Percentiles rank a stretch among this genome's conserved stretches.
Evolutionary conservation across 2,888 invertebrate species (phyloP).

Genomic region (Polia nebulosa): DNA sequence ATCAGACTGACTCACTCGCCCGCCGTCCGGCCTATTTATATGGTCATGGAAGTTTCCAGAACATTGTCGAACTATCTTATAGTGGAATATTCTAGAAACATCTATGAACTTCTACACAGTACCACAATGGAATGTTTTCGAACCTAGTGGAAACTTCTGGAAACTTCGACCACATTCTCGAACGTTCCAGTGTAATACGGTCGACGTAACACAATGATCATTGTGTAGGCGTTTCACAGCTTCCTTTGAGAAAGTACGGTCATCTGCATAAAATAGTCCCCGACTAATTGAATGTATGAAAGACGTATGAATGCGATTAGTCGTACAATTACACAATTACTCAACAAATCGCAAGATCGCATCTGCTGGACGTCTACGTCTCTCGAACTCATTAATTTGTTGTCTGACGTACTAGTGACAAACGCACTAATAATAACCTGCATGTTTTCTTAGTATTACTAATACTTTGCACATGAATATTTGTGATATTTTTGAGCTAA

Average conservation of each 20-base stretch:
- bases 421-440: conserved; percentile 59
- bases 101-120: no score
- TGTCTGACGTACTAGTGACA: conserved; percentile 59
- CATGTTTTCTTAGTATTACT: conserved; percentile 45
- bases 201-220: no score
- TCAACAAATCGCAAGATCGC: conserved; percentile 64
- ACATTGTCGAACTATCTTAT: no score
- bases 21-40: no score
- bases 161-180: no score
- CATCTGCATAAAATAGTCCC: conserved; percentile 43
- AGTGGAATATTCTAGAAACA: no score
- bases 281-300: conserved; percentile 55
- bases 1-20: no score
- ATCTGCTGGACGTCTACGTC: conserved; percentile 55
- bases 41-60: no score
- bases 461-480: conserved; percentile 41
- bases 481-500: conserved; percentile 31
- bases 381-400: conserved; percentile 62
- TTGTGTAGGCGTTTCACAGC: conserved; percentile 28
- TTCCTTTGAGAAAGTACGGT: conserved; percentile 39
- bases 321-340: conserved; percentile 61
- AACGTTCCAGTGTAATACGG: no score
- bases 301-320: conserved; percentile 57
- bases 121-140: conserved; percentile 24
- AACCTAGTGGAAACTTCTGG: no score